A percentile compares a stretch with the other conserved stretches of the same genome.
phyloP scores from a whole-genome alignment of 1,140 invertebrate genomes.

The Lasaia peninsularis region DNA sequence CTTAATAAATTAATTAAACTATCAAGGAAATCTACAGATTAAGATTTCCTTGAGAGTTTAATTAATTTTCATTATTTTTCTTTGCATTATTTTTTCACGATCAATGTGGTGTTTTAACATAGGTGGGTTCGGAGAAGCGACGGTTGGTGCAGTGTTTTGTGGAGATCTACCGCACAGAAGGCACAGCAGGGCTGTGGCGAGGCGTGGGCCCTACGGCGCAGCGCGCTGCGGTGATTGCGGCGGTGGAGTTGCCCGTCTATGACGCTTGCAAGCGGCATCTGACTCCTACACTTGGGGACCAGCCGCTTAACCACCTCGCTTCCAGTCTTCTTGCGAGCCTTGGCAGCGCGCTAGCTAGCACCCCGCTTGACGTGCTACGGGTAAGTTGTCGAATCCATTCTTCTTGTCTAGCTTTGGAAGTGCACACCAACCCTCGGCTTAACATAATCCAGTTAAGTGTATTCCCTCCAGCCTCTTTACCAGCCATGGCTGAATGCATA shows the following conservation, averaged over 20 bases:
- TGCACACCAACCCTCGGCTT: too few relatives aligned
- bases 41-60: too few relatives aligned
- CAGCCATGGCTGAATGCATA: too few relatives aligned
- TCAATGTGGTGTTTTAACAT: not conserved
- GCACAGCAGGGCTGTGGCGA: conserved; percentile 75
- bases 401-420: not conserved
- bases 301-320: conserved; percentile 91
- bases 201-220: conserved; percentile 95
- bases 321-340: conserved; percentile 95
- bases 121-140: conserved; percentile 58
- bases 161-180: conserved; percentile 47
- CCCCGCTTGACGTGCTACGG: conserved; percentile 96
- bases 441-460: too few relatives aligned
- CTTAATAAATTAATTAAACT: too few relatives aligned
- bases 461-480: too few relatives aligned
- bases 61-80: too few relatives aligned
- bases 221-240: conserved; percentile 93
- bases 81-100: too few relatives aligned
- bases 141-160: conserved; percentile 46
- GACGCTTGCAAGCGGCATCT: conserved; percentile 92
- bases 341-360: conserved; percentile 94
- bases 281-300: conserved; percentile 85
- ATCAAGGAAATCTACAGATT: too few relatives aligned
- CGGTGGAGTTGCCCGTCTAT: conserved; percentile 95
- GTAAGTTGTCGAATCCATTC: conserved; percentile 77